Base-by-base conservation (phyloP, 2,888 invertebrate genomes). In the Hyposoter dolosus region DNA sequence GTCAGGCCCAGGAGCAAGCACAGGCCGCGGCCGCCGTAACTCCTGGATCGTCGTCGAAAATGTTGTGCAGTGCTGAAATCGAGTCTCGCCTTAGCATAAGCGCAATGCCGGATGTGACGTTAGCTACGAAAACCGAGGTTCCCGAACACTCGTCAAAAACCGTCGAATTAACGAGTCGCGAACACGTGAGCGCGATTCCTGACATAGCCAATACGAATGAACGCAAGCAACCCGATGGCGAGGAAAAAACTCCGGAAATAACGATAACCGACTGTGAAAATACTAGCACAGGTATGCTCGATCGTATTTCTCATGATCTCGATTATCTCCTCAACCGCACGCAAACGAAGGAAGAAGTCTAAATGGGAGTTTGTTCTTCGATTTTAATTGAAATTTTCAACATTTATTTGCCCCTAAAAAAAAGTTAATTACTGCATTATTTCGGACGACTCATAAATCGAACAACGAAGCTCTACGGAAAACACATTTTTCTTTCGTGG, bases 281-380 rank as follows among this genome's bases (percentile, higher is more conserved):
- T 32, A 89, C 91, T 9, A 88, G 90, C 60, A 91, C 88, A 68
- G 96, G 96, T 82, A 97, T 98, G 95, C 94, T 98, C 74, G 96
- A 97, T 94, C 96, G 97, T 92, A 98, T 98, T 91, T 96, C 97
- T 1, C 96, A 97, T 91, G 98, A 98, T 94, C 94, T 98, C 89
- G 97, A 98, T 94, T 98, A 97, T 94, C 94, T 98, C 89, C 94
- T 98, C 85, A 97, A 97, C 94, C 95, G 97, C 86, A 96, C 95
- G 85, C 95, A 94, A 85, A 93, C 90, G 17, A 88, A 89, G 40
- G 91, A 93, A 71, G 92, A 91, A 40, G 87, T 89, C 83, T 91
- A 88, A 86, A 23, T 63, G 47, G 6, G 19, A 17, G 2, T 63
- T 19, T 43, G 43, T 32, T 53, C 60, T 10, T 10, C 40, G 40